Conservation (phyloP, 2,888 invertebrate species). For the Artemia sinica region DNA sequence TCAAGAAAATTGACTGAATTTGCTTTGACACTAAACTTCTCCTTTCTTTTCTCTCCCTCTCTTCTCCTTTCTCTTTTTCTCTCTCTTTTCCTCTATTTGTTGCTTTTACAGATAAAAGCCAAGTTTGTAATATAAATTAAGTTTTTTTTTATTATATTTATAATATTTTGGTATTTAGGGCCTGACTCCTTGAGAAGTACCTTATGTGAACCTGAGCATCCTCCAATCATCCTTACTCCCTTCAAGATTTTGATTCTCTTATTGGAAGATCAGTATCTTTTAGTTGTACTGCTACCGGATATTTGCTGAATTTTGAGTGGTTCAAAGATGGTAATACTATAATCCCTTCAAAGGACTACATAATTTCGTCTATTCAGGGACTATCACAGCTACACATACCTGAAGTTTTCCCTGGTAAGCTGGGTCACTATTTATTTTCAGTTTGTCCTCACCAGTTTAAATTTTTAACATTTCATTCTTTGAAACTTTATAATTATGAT, state of each 20-base stretch:
- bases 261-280: not conserved
- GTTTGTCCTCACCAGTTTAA: too few species aligned
- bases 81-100: too few species aligned
- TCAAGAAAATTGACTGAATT: not conserved
- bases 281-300: not conserved
- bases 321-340: not conserved
- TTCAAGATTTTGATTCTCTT: not conserved
- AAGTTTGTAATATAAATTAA: too few species aligned
- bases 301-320: not conserved
- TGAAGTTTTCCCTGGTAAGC: slow-evolving; percentile 1
- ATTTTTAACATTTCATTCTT: too few species aligned
- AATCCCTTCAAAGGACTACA: not conserved
- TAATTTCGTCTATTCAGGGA: not conserved
- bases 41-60: too few species aligned
- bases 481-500: not conserved
- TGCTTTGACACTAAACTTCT: not conserved
- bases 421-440: too few species aligned
- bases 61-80: too few species aligned
- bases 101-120: too few species aligned
- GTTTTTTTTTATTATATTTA: not conserved
- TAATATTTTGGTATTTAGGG: not conserved
- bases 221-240: not conserved
- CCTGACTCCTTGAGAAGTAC: not conserved
- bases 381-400: not conserved
- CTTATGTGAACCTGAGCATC: not conserved